Evolutionary conservation across 2,113 vertebrate species (phyloP), one percentile per base, ranked within the genome.

Genomic region (Cynocephalus volans): DNA sequence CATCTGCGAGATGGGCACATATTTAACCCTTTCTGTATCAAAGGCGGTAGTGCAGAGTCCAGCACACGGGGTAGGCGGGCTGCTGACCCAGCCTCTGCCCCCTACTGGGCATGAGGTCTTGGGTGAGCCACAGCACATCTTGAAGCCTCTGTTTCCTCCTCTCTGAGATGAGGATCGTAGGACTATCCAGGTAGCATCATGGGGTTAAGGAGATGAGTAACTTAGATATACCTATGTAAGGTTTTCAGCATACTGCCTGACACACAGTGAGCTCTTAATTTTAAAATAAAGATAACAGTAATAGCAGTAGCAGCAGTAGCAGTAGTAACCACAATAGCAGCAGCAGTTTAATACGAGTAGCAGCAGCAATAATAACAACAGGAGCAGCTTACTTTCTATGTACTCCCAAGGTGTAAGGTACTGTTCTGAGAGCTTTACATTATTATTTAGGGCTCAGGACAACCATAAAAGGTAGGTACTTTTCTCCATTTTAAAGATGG

Each of bases 231-330:
- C 8, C 14, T 36, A 36, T 0, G 2, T 2, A 17, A 17, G 31
- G 36, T 2, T 18, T 36, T 31, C 6, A 1, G 56, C 14, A 4
- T 6, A 4, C 11, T 0, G 5, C 54, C 62, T 3, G 45, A 64
- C 48, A 18, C 1, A 3, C 28, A 1, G n/a, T 15, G 80, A 21
- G 13, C 11, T 6, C 48, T 11, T 2, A 1, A 15, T 19, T 76
- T 54, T 12, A 54, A 62, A 50, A 19, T 8, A 0, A 6, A 5
- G 24, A 17, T 4, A 24, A 7, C 15, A n/a, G 19, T 11, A 50
- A 15, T 1, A 17, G 21, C 8, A 3, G 50, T 14, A 18, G n/a
- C 82, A 84, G 31, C 36, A 62, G 15, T 5, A 41, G 21, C 8
- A 3, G 50, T 14, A 18, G n/a, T 64, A 84, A 18, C 36, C 45